These are phyloP conservation scores for Promerops cafer DNA, from an alignment of 2,113 vertebrate genomes.

Conservation along the genomic window DNA sequence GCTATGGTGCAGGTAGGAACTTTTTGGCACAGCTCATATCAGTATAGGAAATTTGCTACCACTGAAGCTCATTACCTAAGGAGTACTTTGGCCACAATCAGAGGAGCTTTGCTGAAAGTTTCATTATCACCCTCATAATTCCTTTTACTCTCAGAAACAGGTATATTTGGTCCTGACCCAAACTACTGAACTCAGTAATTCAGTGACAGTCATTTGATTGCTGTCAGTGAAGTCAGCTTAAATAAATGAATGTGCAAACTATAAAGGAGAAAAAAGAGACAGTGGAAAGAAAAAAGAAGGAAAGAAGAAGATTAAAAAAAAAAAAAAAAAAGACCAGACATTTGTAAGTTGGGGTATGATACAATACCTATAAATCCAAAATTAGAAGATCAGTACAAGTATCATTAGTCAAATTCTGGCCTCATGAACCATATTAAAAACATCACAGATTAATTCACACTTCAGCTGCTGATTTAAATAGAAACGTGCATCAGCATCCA, in stretches of 20 bases:
- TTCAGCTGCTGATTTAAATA: constrained; percentile 64
- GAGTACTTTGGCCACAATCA: not conserved
- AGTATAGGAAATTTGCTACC: not conserved
- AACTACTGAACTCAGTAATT: not conserved
- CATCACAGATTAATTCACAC: constrained; percentile 66
- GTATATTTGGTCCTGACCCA: not conserved
- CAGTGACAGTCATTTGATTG: not conserved
- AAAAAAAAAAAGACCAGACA: not conserved
- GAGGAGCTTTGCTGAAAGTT: not conserved
- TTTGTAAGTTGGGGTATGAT: constrained; percentile 16
- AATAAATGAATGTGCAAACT: not conserved
- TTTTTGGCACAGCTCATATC: not conserved
- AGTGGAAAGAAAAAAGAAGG: not conserved
- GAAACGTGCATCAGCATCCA: constrained; percentile 55
- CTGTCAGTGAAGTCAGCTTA: not conserved
- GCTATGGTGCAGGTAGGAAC: not conserved
- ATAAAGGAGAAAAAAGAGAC: accelerated
- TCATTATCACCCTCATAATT: not conserved
- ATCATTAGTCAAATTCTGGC: constrained; percentile 58
- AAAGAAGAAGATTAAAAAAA: not conserved
- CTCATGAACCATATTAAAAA: constrained; percentile 54
- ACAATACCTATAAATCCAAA: constrained; percentile 49
- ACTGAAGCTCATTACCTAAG: not conserved
- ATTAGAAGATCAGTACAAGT: constrained; percentile 39
- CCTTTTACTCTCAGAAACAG: not conserved